Conservation (phyloP, 2,888 invertebrate species). For the Dilophus febrilis region DNA sequence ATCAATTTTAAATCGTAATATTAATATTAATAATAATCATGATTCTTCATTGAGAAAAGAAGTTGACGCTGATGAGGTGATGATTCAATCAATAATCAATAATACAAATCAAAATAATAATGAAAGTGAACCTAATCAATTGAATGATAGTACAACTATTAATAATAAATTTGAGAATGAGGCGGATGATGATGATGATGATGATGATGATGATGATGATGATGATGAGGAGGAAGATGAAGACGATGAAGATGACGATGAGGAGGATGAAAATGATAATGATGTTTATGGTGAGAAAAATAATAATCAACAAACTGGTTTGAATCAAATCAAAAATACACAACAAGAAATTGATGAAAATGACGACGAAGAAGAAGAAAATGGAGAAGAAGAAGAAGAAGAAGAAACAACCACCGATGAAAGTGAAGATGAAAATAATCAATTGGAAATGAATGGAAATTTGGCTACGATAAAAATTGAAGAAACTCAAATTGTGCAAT, state of each 20-base stretch:
- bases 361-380: neutral
- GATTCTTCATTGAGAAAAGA: no score
- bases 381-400: neutral
- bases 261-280: neutral
- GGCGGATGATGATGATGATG: neutral
- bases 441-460: no score
- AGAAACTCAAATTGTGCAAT: no score
- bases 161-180: neutral
- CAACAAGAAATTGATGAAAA: no score
- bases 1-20: no score
- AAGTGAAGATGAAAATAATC: no score
- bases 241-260: neutral
- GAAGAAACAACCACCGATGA: neutral
- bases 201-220: neutral
- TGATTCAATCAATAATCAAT: neutral
- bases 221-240: neutral
- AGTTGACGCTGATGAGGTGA: neutral
- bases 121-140: no score
- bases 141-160: neutral
- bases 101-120: neutral
- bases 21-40: no score
- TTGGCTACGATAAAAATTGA: no score
- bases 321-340: no score
- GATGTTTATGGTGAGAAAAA: neutral
- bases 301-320: no score